phyloP scores from a whole-genome alignment of 2,113 vertebrate genomes.

The Apodemus sylvaticus region DNA sequence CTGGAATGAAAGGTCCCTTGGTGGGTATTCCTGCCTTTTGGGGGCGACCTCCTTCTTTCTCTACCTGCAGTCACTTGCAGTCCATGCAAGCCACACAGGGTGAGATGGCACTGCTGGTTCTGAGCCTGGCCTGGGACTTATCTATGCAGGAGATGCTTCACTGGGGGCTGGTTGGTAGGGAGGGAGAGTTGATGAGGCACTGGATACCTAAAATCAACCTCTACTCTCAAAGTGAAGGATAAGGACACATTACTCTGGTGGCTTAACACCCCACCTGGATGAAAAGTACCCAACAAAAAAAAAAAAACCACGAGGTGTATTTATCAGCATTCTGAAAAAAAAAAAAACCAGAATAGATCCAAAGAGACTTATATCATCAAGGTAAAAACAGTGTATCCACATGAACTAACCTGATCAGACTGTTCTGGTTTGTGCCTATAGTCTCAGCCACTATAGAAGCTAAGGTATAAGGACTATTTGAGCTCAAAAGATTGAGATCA shows the following conservation, averaged over 20 bases:
- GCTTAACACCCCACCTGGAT: neutral
- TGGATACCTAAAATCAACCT: neutral
- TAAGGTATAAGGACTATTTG: neutral
- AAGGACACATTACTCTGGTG: neutral
- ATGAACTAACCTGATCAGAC: neutral
- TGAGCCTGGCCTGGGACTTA: neutral
- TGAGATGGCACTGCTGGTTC: neutral
- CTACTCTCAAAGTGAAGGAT: neutral
- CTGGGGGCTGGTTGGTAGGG: neutral
- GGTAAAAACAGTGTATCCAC: neutral
- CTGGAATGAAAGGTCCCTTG: neutral
- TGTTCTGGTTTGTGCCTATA: neutral
- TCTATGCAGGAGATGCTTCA: neutral
- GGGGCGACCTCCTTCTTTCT: neutral
- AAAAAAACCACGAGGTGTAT: neutral
- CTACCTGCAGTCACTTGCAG: neutral
- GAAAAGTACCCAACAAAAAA: constrained; percentile 31
- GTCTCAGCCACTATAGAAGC: neutral
- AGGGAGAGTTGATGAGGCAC: neutral
- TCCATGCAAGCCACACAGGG: no score
- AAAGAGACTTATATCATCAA: constrained; percentile 41
- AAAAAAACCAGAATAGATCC: neutral
- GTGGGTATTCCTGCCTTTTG: neutral
- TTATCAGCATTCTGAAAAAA: constrained; percentile 4
- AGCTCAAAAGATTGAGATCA: neutral